These are phyloP conservation scores for Coracias cyanogaster DNA, from an alignment of 2,797 vertebrate species.

Conservation along the genomic window DNA sequence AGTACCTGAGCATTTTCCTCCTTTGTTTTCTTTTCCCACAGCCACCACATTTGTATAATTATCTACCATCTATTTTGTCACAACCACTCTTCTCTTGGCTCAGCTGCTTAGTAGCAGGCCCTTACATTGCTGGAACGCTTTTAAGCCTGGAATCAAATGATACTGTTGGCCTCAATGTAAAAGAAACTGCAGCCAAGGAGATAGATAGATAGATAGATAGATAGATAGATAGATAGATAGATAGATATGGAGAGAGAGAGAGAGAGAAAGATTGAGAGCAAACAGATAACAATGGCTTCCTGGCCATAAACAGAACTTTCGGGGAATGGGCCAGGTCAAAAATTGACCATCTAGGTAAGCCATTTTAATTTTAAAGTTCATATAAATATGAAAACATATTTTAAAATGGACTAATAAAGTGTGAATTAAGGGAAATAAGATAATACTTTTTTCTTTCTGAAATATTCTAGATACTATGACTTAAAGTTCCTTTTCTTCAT, in stretches of 20 bases:
- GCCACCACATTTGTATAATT: background rate
- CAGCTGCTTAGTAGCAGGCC: background rate
- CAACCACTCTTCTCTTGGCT: background rate
- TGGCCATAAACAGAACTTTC: background rate
- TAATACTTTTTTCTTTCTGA: background rate
- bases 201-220: no score
- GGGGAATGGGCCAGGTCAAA: background rate
- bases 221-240: no score
- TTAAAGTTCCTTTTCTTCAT: background rate
- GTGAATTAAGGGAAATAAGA: background rate
- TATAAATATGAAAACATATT: background rate
- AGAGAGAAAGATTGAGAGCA: no score
- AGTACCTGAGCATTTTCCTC: background rate
- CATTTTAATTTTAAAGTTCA: background rate
- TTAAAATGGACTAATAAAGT: background rate
- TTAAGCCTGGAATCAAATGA: background rate
- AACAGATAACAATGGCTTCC: background rate
- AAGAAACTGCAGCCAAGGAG: background rate
- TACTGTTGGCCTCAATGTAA: background rate
- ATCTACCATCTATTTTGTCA: background rate
- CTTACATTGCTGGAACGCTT: background rate
- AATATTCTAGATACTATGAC: background rate
- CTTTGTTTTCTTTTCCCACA: background rate
- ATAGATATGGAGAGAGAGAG: no score
- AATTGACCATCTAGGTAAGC: background rate